A percentile compares a stretch with the other conserved stretches of the same genome.
These are phyloP conservation scores for Brachirus orientalis DNA, from an alignment of 2,113 vertebrate species.

Conservation along the genomic window DNA sequence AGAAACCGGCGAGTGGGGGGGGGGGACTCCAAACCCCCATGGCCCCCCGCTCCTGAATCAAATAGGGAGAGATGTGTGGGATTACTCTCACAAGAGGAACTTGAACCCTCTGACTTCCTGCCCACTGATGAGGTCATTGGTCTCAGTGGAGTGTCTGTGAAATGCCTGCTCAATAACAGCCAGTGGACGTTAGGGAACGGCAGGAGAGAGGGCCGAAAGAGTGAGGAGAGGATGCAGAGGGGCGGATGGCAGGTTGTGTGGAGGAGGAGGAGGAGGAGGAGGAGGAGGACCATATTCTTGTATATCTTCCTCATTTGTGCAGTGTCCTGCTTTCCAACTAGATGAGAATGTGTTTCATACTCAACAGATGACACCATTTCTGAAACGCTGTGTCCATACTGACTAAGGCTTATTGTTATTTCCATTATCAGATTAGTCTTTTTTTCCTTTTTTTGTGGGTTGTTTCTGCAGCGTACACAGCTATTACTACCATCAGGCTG, in stretches of 20 bases:
- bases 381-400: no score
- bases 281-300: no score
- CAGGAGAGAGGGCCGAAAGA: conserved; percentile 8
- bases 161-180: conserved; percentile 76
- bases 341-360: no score
- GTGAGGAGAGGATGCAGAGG: conserved; percentile 29
- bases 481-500: no score
- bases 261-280: conserved; percentile 6
- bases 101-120: conserved; percentile 84
- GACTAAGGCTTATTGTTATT: no score
- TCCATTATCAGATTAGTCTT: no score
- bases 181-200: conserved; percentile 46
- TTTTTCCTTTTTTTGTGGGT: no score
- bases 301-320: no score
- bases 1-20: conserved; percentile 53
- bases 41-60: conserved; percentile 54
- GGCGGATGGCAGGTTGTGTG: conserved; percentile 53
- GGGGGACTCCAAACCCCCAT: conserved; percentile 64
- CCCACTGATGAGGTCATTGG: conserved; percentile 81
- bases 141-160: conserved; percentile 81
- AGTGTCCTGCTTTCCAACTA: no score
- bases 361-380: no score
- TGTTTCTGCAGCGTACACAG: no score
- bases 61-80: conserved; percentile 78
- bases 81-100: conserved; percentile 81